Evolutionary conservation across 2,113 vertebrate genomes (phyloP).

Genomic region (Lampris megalopsis): DNA sequence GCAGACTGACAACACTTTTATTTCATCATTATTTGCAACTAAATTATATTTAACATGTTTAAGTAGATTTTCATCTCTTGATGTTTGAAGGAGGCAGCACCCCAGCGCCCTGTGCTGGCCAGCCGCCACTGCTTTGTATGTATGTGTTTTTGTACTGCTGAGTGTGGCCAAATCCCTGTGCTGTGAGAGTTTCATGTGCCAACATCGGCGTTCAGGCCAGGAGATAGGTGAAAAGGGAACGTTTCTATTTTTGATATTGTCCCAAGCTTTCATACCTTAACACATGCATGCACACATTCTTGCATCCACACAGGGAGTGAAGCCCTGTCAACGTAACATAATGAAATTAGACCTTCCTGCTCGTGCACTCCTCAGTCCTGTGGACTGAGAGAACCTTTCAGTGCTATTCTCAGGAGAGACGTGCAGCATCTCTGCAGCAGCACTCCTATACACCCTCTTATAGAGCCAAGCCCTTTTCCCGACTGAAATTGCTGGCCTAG

Average conservation of each 20-base stretch:
- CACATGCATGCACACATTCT: conserved; percentile 14
- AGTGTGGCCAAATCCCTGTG: too few species aligned
- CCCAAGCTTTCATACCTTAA: conserved; percentile 5
- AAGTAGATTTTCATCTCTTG: too few species aligned
- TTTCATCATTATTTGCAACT: too few species aligned
- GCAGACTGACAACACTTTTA: too few species aligned
- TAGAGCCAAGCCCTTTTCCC: not conserved
- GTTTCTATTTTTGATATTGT: conserved; percentile 42
- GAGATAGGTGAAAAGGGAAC: conserved; percentile 9
- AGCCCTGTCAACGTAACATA: conserved; percentile 30
- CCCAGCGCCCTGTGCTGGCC: too few species aligned
- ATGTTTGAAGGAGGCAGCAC: too few species aligned
- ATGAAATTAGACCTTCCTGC: conserved; percentile 29
- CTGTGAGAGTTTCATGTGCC: too few species aligned
- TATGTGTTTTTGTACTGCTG: too few species aligned
- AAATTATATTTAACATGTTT: too few species aligned
- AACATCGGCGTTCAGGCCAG: not conserved
- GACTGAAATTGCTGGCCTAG: not conserved
- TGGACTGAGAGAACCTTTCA: conserved; percentile 38
- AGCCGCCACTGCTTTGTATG: too few species aligned
- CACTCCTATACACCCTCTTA: not conserved
- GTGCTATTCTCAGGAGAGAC: conserved; percentile 42
- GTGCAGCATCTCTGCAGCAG: not conserved
- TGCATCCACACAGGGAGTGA: not conserved
- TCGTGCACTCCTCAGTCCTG: conserved; percentile 6